phyloP scores from a whole-genome alignment of 2,113 vertebrate species.

The Forbesichthys agassizii region DNA sequence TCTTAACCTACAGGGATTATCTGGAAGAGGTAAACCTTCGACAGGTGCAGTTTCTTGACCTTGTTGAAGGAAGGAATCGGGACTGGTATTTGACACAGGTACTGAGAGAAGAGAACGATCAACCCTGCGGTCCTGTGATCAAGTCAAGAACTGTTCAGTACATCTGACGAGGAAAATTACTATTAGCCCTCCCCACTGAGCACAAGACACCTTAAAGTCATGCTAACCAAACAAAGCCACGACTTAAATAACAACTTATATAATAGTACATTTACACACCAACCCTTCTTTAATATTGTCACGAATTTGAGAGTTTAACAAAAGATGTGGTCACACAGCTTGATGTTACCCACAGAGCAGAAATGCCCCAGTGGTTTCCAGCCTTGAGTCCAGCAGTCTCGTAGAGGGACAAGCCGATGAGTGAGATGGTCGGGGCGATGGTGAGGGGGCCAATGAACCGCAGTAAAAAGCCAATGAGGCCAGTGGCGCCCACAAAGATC shows the following conservation, averaged over 20 bases:
- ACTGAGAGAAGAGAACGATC: conserved; percentile 81
- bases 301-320: neutral
- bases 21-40: conserved; percentile 79
- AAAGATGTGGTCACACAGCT: neutral
- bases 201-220: neutral
- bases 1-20: conserved; percentile 77
- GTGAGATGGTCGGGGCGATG: conserved; percentile 81
- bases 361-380: conserved; percentile 81
- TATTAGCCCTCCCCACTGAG: neutral
- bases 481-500: conserved; percentile 73
- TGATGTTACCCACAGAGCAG: conserved; percentile 70
- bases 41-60: conserved; percentile 78
- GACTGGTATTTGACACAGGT: conserved; percentile 76
- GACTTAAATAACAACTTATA: too few species aligned
- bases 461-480: conserved; percentile 75
- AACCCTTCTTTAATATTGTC: too few species aligned
- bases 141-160: conserved; percentile 23
- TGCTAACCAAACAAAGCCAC: too few species aligned
- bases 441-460: conserved; percentile 77
- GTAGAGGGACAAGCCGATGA: conserved; percentile 79
- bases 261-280: too few species aligned
- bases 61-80: conserved; percentile 76
- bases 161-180: too few species aligned
- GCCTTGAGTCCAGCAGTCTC: conserved; percentile 79
- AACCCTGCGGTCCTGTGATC: conserved; percentile 74